These are phyloP conservation scores for Drosophila sulfurigaster DNA, from an alignment of 1,140 invertebrate species.

Conservation along the genomic window DNA sequence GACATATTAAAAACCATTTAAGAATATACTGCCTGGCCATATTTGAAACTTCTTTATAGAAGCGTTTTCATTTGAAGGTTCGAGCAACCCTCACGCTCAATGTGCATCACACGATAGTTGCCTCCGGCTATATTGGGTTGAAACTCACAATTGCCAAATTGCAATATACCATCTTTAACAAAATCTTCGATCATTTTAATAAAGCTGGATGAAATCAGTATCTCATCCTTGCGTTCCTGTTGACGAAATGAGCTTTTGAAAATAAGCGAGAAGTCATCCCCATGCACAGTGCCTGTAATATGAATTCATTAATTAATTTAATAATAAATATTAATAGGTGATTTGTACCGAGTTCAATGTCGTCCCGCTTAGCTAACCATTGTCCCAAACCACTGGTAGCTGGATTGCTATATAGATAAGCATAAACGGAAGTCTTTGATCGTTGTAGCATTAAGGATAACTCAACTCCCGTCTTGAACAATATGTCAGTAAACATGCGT, in stretches of 20 bases:
- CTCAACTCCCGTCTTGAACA: conserved; percentile 43
- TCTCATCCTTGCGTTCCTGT: background rate
- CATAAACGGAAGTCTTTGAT: conserved; percentile 32
- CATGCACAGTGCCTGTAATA: conserved; percentile 6
- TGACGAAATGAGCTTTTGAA: background rate
- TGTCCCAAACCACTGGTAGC: conserved; percentile 20
- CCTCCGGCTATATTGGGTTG: background rate
- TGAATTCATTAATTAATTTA: background rate
- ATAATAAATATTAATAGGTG: background rate
- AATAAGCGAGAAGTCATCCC: background rate
- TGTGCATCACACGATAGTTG: background rate
- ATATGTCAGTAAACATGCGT: conserved; percentile 47
- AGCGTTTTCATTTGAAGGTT: background rate
- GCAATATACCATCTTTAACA: background rate
- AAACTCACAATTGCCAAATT: background rate
- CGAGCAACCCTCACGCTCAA: background rate
- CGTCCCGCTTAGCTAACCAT: conserved; percentile 22
- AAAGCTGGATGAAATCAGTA: background rate
- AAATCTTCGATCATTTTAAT: background rate
- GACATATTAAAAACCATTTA: background rate
- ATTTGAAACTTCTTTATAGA: background rate
- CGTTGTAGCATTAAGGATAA: conserved; percentile 35
- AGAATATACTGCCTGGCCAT: background rate
- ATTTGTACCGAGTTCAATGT: conserved; percentile 45
- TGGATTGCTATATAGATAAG: conserved; percentile 51